Conservation (phyloP, 2,888 invertebrate genomes). For the Aromia moschata region DNA sequence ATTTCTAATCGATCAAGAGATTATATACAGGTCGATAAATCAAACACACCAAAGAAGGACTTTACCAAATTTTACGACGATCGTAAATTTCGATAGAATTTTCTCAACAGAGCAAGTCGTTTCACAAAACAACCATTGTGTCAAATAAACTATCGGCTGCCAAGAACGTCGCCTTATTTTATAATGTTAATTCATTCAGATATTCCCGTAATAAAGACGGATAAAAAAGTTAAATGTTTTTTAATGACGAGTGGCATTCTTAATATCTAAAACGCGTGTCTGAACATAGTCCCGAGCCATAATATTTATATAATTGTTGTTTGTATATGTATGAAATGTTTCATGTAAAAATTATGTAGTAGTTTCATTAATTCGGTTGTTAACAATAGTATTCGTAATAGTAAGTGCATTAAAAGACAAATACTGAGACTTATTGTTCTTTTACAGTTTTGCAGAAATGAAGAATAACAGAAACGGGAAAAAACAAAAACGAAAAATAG, state of each 20-base stretch:
- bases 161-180: constrained; percentile 35
- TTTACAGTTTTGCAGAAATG: too few relatives aligned
- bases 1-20: constrained; percentile 10
- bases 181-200: constrained; percentile 42
- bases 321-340: constrained; percentile 22
- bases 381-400: too few relatives aligned
- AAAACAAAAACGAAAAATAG: too few relatives aligned
- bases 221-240: constrained; percentile 47
- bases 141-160: constrained; percentile 24
- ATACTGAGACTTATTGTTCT: too few relatives aligned
- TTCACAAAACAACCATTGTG: constrained; percentile 16
- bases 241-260: constrained; percentile 43
- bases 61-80: constrained; percentile 13
- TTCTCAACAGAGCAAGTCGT: constrained; percentile 13
- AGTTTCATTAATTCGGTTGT: neutral
- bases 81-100: constrained; percentile 17
- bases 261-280: constrained; percentile 44
- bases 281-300: constrained; percentile 22
- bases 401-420: too few relatives aligned
- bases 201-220: constrained; percentile 40
- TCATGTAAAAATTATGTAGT: constrained; percentile 13
- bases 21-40: constrained; percentile 15
- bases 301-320: constrained; percentile 30
- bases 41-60: neutral
- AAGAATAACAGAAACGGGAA: too few relatives aligned